Conservation (phyloP, 2,113 vertebrate species). For the Uria aalge region DNA sequence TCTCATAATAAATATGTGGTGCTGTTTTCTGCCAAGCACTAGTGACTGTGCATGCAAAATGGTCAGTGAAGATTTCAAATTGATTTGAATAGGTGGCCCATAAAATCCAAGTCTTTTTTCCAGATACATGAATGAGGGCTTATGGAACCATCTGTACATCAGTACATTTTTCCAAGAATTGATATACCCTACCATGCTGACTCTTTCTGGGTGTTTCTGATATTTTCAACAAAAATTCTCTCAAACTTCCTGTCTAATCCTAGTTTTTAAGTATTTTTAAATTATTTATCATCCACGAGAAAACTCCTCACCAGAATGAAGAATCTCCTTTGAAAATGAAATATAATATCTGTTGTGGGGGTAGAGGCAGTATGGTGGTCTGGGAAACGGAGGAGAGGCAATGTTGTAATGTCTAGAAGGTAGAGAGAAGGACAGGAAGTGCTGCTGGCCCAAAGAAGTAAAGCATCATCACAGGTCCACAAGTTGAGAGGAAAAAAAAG, state of each 20-base stretch:
- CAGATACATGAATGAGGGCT: neutral
- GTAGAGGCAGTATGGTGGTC: neutral
- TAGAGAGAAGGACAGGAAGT: neutral
- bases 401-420: neutral
- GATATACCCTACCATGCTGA: neutral
- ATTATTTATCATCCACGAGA: neutral
- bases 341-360: neutral
- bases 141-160: conserved; percentile 19
- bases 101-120: neutral
- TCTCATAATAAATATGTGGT: conserved; percentile 32
- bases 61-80: conserved; percentile 37
- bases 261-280: neutral
- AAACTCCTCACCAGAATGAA: neutral
- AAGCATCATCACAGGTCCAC: neutral
- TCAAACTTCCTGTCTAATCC: neutral
- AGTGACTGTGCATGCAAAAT: conserved; percentile 31
- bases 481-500: neutral
- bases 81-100: conserved; percentile 21
- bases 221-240: neutral
- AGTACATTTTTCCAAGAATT: neutral
- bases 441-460: neutral
- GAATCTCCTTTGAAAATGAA: neutral
- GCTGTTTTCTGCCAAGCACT: conserved; percentile 10
- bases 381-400: neutral
- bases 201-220: neutral